Evolutionary conservation across 1,140 invertebrate genomes (phyloP).

Genomic region (Tenebrio molitor): DNA sequence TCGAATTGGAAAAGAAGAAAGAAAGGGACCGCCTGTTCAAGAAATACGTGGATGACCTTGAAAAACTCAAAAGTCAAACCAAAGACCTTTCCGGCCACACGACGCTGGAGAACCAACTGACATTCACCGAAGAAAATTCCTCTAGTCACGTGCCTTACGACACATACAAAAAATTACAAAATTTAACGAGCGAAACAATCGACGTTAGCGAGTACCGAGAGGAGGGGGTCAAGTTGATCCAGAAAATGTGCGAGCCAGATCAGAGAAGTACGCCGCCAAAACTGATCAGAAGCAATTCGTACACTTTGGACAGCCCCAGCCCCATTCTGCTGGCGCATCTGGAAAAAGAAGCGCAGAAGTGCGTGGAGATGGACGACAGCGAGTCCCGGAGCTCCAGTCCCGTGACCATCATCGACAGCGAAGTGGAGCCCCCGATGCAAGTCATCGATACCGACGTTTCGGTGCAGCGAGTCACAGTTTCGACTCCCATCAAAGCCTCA

Average conservation of each 20-base stretch:
- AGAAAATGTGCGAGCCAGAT: neutral
- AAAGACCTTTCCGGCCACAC: conserved; percentile 39
- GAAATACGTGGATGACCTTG: conserved; percentile 50
- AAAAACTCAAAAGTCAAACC: conserved; percentile 51
- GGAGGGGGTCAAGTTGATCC: conserved; percentile 20
- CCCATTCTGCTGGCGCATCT: conserved; percentile 72
- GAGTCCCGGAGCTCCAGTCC: conserved; percentile 6
- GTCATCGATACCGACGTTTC: conserved; percentile 58
- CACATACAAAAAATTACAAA: conserved; percentile 37
- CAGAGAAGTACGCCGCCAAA: conserved; percentile 60
- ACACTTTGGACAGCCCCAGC: conserved; percentile 73
- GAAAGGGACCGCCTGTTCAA: conserved; percentile 44
- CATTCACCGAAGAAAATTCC: conserved; percentile 9
- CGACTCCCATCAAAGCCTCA: conserved; percentile 32
- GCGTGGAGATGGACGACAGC: conserved; percentile 28
- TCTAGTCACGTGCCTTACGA: conserved; percentile 35
- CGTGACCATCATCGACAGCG: conserved; percentile 17
- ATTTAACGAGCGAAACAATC: conserved; percentile 26
- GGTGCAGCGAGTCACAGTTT: conserved; percentile 57
- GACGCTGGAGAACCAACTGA: conserved; percentile 18
- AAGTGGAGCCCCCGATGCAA: conserved; percentile 50
- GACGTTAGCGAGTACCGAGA: conserved; percentile 41
- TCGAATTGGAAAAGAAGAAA: conserved; percentile 57
- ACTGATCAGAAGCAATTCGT: conserved; percentile 73
- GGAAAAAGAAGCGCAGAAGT: conserved; percentile 44